phyloP scores from a whole-genome alignment of 35 echinoderm and acorn worm species.

The Apostichopus californicus region DNA sequence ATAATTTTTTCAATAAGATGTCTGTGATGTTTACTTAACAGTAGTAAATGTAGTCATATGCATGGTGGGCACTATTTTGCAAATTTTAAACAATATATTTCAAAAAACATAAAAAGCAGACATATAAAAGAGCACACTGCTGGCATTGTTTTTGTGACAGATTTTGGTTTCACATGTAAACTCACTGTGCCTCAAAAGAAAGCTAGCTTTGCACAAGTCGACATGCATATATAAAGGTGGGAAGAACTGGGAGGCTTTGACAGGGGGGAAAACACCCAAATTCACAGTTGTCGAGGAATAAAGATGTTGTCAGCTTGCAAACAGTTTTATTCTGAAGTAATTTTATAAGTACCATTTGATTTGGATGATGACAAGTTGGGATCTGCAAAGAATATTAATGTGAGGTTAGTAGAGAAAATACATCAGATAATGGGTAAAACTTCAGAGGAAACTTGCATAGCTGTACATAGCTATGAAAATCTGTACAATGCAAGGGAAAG shows the following conservation, averaged over 20 bases:
- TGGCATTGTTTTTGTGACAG: background rate
- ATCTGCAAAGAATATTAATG: conserved; percentile 45
- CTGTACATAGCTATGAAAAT: background rate
- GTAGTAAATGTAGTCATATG: too few relatives aligned
- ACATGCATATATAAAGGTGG: background rate
- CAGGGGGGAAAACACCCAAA: background rate
- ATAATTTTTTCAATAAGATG: too few relatives aligned
- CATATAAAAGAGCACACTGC: too few relatives aligned
- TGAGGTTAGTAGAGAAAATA: background rate
- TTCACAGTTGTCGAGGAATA: background rate
- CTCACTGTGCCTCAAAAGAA: background rate
- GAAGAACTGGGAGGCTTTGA: background rate
- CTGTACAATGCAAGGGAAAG: background rate
- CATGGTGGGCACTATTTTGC: too few relatives aligned
- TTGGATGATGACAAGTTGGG: conserved; percentile 36
- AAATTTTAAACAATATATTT: too few relatives aligned
- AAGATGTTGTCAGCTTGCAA: background rate
- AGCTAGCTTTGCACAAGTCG: background rate
- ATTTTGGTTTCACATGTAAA: background rate
- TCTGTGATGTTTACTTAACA: too few relatives aligned
- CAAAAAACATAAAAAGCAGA: too few relatives aligned
- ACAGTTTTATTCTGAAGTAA: background rate
- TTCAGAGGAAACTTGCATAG: background rate
- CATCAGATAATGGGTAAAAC: background rate
- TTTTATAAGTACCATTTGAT: conserved; percentile 38